Base-by-base conservation (phyloP, 2,888 invertebrate species). In the Clusia tigrina region DNA sequence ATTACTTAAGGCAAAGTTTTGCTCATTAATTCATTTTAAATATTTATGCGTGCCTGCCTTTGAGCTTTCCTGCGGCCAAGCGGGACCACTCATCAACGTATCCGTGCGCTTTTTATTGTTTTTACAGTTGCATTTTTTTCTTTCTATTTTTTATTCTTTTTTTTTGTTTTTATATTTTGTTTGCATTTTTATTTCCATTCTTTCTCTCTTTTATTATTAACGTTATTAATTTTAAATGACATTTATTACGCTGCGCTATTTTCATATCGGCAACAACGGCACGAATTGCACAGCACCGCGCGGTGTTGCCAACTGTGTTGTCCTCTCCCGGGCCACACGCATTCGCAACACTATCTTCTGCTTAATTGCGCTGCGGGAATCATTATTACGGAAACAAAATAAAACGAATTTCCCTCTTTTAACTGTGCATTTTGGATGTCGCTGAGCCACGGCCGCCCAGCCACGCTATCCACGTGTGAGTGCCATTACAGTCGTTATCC, bases 221-320 rank as follows among this genome's bases (percentile, higher is more conserved):
- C 67, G 70, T 71, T 71, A 68, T 70, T 70, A 70, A 69, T 70
- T 71, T 70, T 66, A 70, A 69, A 68, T 71, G 70, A 70, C 71
- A 70, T 68, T 71, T 70, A 69, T 71, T 68, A 63, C 63, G 64
- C 60, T 62, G 61, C 23, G 64, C 60, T 20, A 58, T 18, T 62
- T 48, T 37, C 20, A 51, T 32, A 32, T 32, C 32, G 22, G 48
- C 48, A 17, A 48, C 20, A 3, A 32, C 32, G 12, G 48, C 48
- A 9, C 48, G 2, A 42, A n/a, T 42, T 15, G 10, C 9, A 48
- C 5, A 22, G 48, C 48, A 22, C 3, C 15, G 48, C 20, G 15
- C 15, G 2, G 48, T 18, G 48, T 48, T 18, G 48, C 20, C 48
- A 48, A 48, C 48, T 48, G 24, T 59, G 42, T 54, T 37, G 51